Evolutionary conservation across 2,113 vertebrate species (phyloP).

Genomic region (Actinemys pallida): DNA sequence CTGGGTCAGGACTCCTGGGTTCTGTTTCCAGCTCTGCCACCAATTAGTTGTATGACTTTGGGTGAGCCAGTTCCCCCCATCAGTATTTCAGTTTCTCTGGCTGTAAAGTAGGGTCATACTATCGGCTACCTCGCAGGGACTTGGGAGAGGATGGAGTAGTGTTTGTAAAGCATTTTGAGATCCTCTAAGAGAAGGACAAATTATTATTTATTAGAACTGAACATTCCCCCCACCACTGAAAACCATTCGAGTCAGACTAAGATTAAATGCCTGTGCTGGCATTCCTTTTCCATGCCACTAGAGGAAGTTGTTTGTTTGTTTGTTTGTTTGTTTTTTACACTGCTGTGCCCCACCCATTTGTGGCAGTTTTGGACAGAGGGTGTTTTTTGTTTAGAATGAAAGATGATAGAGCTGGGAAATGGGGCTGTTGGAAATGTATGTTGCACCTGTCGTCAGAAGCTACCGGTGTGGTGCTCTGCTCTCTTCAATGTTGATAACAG

Average conservation of each 20-base stretch:
- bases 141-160: background rate
- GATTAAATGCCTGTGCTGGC: background rate
- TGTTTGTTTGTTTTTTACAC: background rate
- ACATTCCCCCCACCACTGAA: background rate
- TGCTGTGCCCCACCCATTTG: background rate
- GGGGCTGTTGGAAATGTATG: background rate
- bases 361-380: background rate
- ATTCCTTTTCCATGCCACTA: background rate
- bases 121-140: background rate
- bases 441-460: background rate
- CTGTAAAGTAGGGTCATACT: background rate
- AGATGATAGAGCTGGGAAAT: background rate
- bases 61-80: background rate
- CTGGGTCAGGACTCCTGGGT: background rate
- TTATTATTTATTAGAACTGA: background rate
- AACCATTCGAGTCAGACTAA: background rate
- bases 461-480: no score
- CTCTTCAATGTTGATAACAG: no score
- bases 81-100: background rate
- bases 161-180: background rate
- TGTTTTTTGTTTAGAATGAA: background rate
- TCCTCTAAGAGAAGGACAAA: background rate
- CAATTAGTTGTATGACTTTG: background rate
- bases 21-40: background rate
- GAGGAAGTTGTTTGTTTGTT: background rate